phyloP scores from a whole-genome alignment of 2,113 vertebrate species.

The Nycticorax nycticorax region DNA sequence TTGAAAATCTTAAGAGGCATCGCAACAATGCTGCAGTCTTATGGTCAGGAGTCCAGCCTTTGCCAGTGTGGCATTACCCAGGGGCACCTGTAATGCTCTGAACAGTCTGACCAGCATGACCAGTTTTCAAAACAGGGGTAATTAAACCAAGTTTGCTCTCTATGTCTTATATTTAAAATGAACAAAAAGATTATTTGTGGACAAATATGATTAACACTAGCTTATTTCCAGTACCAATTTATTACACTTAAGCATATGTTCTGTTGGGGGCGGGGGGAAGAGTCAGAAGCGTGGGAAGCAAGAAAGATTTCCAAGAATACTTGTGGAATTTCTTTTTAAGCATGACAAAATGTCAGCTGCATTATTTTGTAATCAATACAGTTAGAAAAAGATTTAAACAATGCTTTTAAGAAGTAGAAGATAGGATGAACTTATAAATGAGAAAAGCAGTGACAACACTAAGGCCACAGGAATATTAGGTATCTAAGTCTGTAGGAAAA shows the following conservation, averaged over 20 bases:
- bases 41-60: not conserved
- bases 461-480: accelerated
- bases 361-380: not conserved
- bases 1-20: not conserved
- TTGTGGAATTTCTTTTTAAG: not conserved
- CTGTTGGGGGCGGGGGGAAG: not conserved
- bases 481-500: not conserved
- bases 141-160: not conserved
- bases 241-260: not conserved
- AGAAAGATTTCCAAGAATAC: not conserved
- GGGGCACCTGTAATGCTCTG: not conserved
- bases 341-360: not conserved
- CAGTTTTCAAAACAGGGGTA: not conserved
- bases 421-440: not conserved
- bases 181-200: not conserved
- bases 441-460: not conserved
- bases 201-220: not conserved
- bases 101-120: no score
- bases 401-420: not conserved
- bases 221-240: not conserved
- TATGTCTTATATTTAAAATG: not conserved
- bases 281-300: not conserved
- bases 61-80: not conserved
- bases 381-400: not conserved
- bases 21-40: not conserved